Base-by-base conservation (phyloP, 2,888 invertebrate species). In the Cephalotes varians region DNA sequence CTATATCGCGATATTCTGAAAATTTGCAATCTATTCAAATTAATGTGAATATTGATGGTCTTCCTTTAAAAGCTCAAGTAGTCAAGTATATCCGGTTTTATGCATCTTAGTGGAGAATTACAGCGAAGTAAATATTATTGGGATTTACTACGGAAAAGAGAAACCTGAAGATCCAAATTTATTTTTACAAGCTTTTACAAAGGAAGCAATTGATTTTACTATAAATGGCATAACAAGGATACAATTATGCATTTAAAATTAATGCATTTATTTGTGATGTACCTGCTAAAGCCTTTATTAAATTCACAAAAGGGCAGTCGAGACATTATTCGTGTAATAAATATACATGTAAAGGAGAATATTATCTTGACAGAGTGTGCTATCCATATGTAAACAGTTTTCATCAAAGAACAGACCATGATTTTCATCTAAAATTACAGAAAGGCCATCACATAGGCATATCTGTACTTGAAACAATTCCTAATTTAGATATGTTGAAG, bases 371-470 rank as follows among this genome's bases (percentile, higher is more conserved):
- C 18, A 64, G 72, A 65, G 34, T 81, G 10, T 77, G 85, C 60
- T 84, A 81, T 81, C 69, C 81, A n/a, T n/a, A 69, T 81, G 6
- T 28, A 28, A 25, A 31, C 3, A 31, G 47, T 51, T 82, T 62
- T 62, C 25, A 40, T 37, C 18, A 54, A 64, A 72, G 56, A 72
- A 64, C 51, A 28, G 81, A 84, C 49, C 18, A 28, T 15, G 82
- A 86, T 58, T 86, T 85, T 81, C 67, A 80, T 34, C n/a, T 15
- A 49, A 64, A 81, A 67, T 12, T 34, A 44, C 40, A 58, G n/a
- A 6, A 21, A 31, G 64, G 81, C 0, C 54, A 54, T 25, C 25
- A 54, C 25, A 54, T 12, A 12, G 54, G 54, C 12, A 34, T n/a
- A 34, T 60, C n/a, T 7, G 34, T 60, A 31, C 7, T 60, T 18